Percentiles rank a stretch among this genome's conserved stretches.
phyloP scores from a whole-genome alignment of 2,888 invertebrate genomes.

The Gymnosoma rotundatum region DNA sequence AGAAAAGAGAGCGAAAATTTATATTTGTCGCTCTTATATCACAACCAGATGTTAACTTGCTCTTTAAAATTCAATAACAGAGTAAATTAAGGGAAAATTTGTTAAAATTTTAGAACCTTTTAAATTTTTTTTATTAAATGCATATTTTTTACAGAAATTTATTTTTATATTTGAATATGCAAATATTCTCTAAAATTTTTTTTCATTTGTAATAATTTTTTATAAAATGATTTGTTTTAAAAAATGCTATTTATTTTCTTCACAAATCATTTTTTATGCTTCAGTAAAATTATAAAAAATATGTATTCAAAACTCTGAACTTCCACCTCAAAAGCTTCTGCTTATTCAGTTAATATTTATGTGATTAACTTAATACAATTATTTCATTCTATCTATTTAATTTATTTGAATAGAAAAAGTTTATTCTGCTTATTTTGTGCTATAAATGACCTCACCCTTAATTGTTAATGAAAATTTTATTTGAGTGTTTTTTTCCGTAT shows the following conservation, averaged over 20 bases:
- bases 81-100: background rate
- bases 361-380: constrained; percentile 2
- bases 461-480: constrained; percentile 60
- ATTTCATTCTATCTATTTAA: constrained; percentile 12
- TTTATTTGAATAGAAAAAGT: constrained; percentile 19
- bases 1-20: too few relatives aligned
- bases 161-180: too few relatives aligned
- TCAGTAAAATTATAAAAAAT: background rate
- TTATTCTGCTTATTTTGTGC: constrained; percentile 56
- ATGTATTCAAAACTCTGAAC: constrained; percentile 2
- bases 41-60: background rate
- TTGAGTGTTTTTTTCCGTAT: constrained; percentile 11
- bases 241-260: too few relatives aligned
- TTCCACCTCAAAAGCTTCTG: too few relatives aligned
- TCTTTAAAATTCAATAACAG: background rate
- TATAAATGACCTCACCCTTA: constrained; percentile 62
- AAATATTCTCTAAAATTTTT: too few relatives aligned
- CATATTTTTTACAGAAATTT: too few relatives aligned
- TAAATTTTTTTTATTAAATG: too few relatives aligned
- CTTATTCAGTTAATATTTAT: background rate
- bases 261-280: too few relatives aligned
- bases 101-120: background rate
- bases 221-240: too few relatives aligned
- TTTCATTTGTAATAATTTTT: too few relatives aligned
- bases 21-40: background rate